A percentile compares a stretch with the other conserved stretches of the same genome.
These are phyloP conservation scores for Phylloscopus trochiloides DNA, from an alignment of 2,113 vertebrate genomes.

Conservation along the genomic window DNA sequence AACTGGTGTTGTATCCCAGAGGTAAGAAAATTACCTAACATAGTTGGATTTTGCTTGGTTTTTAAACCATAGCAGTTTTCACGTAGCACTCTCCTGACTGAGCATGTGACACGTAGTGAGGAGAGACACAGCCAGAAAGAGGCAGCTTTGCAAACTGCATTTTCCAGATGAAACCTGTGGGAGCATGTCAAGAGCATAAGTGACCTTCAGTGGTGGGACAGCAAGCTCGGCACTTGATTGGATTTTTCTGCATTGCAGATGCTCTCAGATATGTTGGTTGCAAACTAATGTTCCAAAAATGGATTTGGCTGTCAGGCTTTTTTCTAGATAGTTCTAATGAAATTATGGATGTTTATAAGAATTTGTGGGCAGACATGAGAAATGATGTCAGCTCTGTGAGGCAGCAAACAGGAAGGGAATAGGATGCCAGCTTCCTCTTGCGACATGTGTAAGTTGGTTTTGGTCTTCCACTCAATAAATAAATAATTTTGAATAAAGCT, in stretches of 20 bases:
- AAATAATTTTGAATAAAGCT: neutral
- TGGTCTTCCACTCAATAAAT: neutral
- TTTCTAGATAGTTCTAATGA: neutral
- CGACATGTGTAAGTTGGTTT: accelerated
- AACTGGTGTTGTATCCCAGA: neutral
- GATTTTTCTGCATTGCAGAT: neutral
- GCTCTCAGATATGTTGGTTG: neutral
- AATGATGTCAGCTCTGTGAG: neutral
- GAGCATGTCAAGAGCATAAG: neutral
- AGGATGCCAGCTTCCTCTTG: neutral
- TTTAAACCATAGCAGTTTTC: neutral
- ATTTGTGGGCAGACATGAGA: neutral
- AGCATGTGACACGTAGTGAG: accelerated
- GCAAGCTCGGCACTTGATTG: neutral
- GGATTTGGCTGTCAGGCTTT: neutral
- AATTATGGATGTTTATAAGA: neutral
- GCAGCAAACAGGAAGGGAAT: neutral
- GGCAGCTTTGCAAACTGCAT: neutral
- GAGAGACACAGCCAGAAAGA: neutral
- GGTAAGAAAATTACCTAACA: neutral
- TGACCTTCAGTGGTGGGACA: neutral
- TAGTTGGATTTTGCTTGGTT: neutral
- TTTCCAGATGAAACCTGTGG: neutral
- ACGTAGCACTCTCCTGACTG: neutral
- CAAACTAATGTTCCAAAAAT: neutral